Conservation (phyloP, 2,888 invertebrate species). For the Ceramica pisi region DNA sequence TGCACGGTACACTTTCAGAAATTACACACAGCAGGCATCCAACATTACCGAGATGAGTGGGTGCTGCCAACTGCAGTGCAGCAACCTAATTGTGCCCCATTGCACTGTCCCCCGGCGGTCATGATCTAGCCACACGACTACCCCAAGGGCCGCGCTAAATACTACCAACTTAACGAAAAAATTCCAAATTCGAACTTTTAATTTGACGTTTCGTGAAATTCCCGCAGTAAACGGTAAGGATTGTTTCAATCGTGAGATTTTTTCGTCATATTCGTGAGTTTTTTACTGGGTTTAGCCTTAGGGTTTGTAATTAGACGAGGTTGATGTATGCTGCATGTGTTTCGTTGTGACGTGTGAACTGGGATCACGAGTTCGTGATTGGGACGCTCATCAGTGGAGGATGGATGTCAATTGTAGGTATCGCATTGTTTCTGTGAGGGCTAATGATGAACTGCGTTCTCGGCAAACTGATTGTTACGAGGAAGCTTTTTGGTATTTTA, state of each 20-base stretch:
- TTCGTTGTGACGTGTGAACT: conserved; percentile 67
- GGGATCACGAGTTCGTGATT: conserved; percentile 62
- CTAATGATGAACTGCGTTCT: conserved; percentile 54
- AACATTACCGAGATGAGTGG: conserved; percentile 65
- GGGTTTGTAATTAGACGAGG: conserved; percentile 64
- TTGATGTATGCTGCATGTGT: conserved; percentile 64
- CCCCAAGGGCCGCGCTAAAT: conserved; percentile 70
- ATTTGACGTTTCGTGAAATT: conserved; percentile 71
- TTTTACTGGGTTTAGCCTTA: conserved; percentile 66
- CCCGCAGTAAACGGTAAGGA: conserved; percentile 63
- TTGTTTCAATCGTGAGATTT: conserved; percentile 68
- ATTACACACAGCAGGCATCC: conserved; percentile 61
- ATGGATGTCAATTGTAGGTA: conserved; percentile 65
- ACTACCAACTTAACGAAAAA: conserved; percentile 56
- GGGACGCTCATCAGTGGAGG: conserved; percentile 50
- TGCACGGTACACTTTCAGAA: conserved; percentile 49
- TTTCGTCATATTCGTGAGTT: conserved; percentile 68
- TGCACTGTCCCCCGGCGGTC: conserved; percentile 78
- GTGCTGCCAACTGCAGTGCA: conserved; percentile 68
- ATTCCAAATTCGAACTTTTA: conserved; percentile 62
- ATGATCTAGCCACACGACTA: conserved; percentile 75
- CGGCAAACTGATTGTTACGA: conserved; percentile 38
- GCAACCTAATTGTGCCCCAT: conserved; percentile 75
- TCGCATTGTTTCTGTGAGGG: conserved; percentile 50
- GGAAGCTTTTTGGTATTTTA: conserved; percentile 37